Percentiles rank a stretch among this genome's conserved stretches.
Evolutionary conservation across 2,888 invertebrate species (phyloP).

Genomic region (Trilocha varians): DNA sequence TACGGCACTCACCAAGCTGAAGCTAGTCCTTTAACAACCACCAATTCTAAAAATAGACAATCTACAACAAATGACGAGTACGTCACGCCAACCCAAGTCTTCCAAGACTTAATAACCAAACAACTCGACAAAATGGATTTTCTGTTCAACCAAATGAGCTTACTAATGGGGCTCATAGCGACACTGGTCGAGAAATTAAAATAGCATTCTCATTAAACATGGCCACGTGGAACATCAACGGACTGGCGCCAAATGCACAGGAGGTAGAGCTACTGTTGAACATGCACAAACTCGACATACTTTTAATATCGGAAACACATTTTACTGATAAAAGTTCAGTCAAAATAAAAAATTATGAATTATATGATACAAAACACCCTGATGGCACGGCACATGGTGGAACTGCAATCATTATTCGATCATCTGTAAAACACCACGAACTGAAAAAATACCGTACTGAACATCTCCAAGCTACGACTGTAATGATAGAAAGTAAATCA

Average conservation of each 20-base stretch:
- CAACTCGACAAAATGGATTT: not conserved
- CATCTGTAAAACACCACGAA: conserved; percentile 11
- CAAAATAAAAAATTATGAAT: conserved; percentile 9
- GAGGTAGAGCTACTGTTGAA: conserved; percentile 10
- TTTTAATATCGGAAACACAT: conserved; percentile 17
- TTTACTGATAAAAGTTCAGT: conserved; percentile 11
- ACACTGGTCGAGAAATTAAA: not conserved
- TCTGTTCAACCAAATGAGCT: not conserved
- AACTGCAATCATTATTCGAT: conserved; percentile 12
- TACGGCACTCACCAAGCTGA: too few relatives aligned
- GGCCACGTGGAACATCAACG: conserved; percentile 18
- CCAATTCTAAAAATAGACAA: not conserved
- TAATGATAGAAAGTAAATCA: conserved; percentile 5
- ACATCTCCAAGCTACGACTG: conserved; percentile 11
- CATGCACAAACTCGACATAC: conserved; percentile 12
- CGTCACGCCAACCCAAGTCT: not conserved
- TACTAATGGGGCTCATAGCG: not conserved
- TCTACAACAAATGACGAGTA: not conserved
- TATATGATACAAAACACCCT: conserved; percentile 17
- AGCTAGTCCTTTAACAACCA: too few relatives aligned
- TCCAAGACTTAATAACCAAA: not conserved
- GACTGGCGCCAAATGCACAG: conserved; percentile 11
- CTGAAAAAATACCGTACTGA: conserved; percentile 4
- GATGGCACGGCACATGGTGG: conserved; percentile 18
- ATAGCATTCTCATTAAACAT: conserved; percentile 7